Base-by-base conservation (phyloP, 1,140 invertebrate genomes). In the Alviniconcha marisindica region DNA sequence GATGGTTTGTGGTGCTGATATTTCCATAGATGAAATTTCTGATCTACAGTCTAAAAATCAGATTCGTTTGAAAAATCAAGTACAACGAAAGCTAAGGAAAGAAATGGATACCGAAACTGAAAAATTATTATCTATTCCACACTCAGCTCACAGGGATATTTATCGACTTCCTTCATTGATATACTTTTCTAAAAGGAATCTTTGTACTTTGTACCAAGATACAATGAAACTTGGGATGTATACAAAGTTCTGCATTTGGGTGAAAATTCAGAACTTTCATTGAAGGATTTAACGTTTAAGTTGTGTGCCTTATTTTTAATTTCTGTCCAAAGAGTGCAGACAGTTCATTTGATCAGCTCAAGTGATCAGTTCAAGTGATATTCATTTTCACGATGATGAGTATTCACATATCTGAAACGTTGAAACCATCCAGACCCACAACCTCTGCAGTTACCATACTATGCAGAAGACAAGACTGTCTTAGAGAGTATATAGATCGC, bases 211-310 rank as follows among this genome's bases (percentile, higher is more conserved):
- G 69, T 12, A 36, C 69, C 40, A n/a, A 73, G 36, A 33, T 73
- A 73, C 24, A 73, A 14, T n/a, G 18, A 73, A n/a, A 73, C 40
- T 18, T 73, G 69, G 69, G 69, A 73, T 73, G 69, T 73, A 38
- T 18, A 15, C 18, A 24, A 33, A 18, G 31, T 73, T 5, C 36
- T 73, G 31, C 18, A 73, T 18, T 36, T 18, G 15, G 31, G 31
- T 33, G 5, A 15, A 10, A 36, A 73, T 36, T 28, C 31, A 7
- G 31, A 4, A 5, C 33, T 73, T 14, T 73, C 69, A 15, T 33
- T 73, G 1, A 73, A 42, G 33, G 69, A 73, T 33, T 24, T 73
- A 7, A n/a, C 69, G 0, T 1, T 21, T 18, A 73, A 42, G 40
- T 1, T 73, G 4, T 73, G 69, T 73, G 69, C 69, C 33, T 33